These are phyloP conservation scores for Erythrocercus mccallii DNA, from an alignment of 2,113 vertebrate species.

Conservation along the genomic window DNA sequence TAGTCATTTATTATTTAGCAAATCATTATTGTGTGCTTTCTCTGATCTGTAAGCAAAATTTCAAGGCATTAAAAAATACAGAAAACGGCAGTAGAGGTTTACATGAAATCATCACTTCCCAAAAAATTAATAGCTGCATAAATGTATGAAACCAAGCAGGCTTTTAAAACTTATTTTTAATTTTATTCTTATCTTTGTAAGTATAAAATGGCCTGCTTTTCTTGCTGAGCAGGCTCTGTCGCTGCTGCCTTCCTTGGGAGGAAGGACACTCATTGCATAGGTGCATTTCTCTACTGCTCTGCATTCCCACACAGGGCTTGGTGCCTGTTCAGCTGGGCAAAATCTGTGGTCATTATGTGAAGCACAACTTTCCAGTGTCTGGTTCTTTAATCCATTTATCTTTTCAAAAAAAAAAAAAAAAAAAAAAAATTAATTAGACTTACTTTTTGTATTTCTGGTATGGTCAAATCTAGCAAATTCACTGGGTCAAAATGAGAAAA, in stretches of 20 bases:
- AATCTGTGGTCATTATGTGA: not conserved
- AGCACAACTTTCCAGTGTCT: not conserved
- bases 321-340: not conserved
- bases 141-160: not conserved
- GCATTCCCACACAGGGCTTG: not conserved
- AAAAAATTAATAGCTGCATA: not conserved
- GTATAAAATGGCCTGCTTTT: not conserved
- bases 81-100: not conserved
- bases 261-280: rapidly evolving
- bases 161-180: not conserved
- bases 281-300: not conserved
- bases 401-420: too few species aligned
- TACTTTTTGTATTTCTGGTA: not conserved
- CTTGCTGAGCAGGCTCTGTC: not conserved
- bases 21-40: not conserved
- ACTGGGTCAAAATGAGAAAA: not conserved
- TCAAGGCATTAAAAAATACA: not conserved
- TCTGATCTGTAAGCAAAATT: conserved; percentile 12
- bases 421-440: not conserved
- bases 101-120: not conserved
- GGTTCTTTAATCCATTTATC: not conserved
- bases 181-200: not conserved
- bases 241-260: not conserved
- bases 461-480: not conserved
- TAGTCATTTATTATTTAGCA: conserved; percentile 6